phyloP scores from a whole-genome alignment of 2,797 vertebrate genomes.

The Chiropotes sagulatus region DNA sequence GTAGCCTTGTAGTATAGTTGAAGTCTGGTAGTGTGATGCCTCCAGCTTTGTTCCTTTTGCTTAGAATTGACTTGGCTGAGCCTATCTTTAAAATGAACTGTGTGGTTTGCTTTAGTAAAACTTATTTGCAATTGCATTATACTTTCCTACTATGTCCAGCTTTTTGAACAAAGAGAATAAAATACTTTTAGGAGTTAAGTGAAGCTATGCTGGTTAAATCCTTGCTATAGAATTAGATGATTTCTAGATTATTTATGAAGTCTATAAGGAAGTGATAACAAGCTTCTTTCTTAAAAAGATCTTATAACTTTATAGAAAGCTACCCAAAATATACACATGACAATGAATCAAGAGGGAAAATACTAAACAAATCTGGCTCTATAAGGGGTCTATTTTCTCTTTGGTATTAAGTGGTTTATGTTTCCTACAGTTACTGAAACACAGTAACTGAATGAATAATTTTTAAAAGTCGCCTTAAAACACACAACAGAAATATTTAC shows the following conservation, averaged over 20 bases:
- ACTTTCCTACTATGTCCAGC: not conserved
- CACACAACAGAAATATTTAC: not conserved
- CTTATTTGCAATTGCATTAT: not conserved
- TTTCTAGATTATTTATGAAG: not conserved
- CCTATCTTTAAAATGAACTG: not conserved
- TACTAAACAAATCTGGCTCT: not conserved
- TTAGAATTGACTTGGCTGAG: not conserved
- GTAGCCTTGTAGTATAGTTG: too few relatives aligned
- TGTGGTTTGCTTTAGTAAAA: not conserved
- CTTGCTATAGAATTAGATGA: not conserved
- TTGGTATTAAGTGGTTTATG: not conserved
- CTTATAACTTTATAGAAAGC: not conserved
- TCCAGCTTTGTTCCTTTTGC: too few relatives aligned
- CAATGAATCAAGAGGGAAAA: not conserved
- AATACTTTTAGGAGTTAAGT: not conserved
- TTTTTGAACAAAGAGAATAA: not conserved
- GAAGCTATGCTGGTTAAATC: not conserved
- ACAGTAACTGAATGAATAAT: not conserved
- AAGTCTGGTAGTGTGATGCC: too few relatives aligned
- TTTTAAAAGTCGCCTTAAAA: not conserved
- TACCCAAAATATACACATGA: accelerated
- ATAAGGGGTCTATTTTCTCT: not conserved
- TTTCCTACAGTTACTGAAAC: not conserved
- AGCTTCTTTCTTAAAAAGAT: not conserved
- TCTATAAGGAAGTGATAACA: not conserved